Base-by-base conservation (phyloP, 2,797 vertebrate genomes). In the Falco columbarius region DNA sequence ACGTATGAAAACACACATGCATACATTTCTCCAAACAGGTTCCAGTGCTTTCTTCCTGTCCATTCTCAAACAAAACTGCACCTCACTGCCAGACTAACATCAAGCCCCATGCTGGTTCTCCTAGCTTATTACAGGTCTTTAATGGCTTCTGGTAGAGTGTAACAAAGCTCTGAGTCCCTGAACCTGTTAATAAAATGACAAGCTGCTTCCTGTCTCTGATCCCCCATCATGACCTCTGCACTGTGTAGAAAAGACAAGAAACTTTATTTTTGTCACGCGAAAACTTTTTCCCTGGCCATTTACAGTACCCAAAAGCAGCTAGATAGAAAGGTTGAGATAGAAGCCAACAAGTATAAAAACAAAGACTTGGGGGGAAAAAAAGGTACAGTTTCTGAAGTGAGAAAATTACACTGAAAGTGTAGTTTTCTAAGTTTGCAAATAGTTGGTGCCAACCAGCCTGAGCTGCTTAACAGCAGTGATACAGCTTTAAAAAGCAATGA, bases 131-230 rank as follows among this genome's bases (percentile, higher is more conserved):
- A 94, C 26, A 66, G 67, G 24, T 59, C 67, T 87, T 63, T 96
- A 94, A 94, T 82, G 74, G 83, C 52, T 95, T 86, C 89, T 79
- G 81, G 63, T 70, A 75, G 58, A 92, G 38, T 9, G 18, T 81
- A 90, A 93, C 95, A 97, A 97, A 96, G 93, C 80, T 61, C 82
- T 42, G 56, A 90, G 59, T 29, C 40, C 85, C 80, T 89, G 72
- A 76, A 85, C 47, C 62, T 84, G 90, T 74, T 93, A 95, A 75
- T 29, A 96, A 90, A 95, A 91, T 56, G 76, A 90, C 89, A 92
- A 93, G 83, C 94, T 91, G 13, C 88, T 92, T 97, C 95, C 93
- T 90, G 90, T 36, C 76, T 93, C 91, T 95, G 74, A 91, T 96
- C 72, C 96, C 65, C 34, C 56, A 91, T 92, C 79, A 7, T 76